Evolutionary conservation across 1,140 invertebrate genomes (phyloP).

Genomic region (Gonioctena quinquepunctata): DNA sequence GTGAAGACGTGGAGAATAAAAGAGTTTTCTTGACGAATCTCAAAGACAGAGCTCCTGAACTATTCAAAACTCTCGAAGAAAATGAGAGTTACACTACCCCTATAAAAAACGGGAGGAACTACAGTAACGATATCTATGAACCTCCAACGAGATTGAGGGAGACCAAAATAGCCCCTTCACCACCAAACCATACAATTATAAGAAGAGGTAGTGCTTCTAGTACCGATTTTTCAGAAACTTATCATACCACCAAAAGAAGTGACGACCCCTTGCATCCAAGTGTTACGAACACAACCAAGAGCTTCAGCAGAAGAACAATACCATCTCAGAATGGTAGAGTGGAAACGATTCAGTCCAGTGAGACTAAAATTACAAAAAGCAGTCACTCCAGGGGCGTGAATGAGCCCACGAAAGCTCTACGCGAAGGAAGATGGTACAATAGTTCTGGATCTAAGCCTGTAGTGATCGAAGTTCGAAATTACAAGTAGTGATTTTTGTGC

Average conservation of each 20-base stretch:
- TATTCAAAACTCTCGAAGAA: conserved; percentile 72
- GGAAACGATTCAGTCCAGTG: conserved; percentile 70
- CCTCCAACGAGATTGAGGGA: conserved; percentile 48
- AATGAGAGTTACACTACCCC: conserved; percentile 60
- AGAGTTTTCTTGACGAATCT: conserved; percentile 72
- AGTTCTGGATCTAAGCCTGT: conserved; percentile 53
- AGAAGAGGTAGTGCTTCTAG: conserved; percentile 64
- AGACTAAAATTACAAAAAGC: conserved; percentile 70
- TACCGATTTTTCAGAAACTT: conserved; percentile 72
- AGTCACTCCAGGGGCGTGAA: conserved; percentile 61
- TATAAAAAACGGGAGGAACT: conserved; percentile 44
- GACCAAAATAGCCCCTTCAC: conserved; percentile 31
- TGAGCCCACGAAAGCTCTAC: conserved; percentile 54
- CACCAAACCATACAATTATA: conserved; percentile 47
- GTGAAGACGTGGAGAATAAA: conserved; percentile 65
- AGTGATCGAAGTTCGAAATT: conserved; percentile 58
- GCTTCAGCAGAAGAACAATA: conserved; percentile 67
- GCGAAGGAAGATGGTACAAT: conserved; percentile 56
- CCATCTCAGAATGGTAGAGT: conserved; percentile 63
- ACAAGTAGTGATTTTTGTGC: conserved; percentile 40
- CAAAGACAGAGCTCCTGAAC: conserved; percentile 73
- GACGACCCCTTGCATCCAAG: conserved; percentile 66
- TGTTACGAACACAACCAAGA: conserved; percentile 70
- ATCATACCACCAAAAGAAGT: conserved; percentile 66
- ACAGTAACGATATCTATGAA: conserved; percentile 52